Percentiles rank a stretch among this genome's conserved stretches.
Conservation (phyloP, 2,888 invertebrate species). For the Pseudococcus viburni region DNA sequence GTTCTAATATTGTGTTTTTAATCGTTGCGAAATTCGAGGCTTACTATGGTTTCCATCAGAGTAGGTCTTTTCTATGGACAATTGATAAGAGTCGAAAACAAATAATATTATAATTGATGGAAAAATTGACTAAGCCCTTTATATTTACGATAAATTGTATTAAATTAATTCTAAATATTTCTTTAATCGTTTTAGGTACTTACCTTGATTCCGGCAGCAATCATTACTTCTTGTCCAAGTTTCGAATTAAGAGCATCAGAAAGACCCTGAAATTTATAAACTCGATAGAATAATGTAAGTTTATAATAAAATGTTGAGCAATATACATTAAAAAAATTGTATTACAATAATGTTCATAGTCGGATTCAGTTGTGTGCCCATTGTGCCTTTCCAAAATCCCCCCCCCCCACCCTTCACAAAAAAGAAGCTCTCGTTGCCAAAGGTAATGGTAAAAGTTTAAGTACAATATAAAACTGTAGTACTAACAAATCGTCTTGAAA, state of each 20-base stretch:
- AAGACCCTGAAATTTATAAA: not conserved
- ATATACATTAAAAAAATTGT: no score
- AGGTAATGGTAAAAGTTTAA: no score
- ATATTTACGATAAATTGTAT: not conserved
- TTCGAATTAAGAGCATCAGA: slow-evolving; percentile 6
- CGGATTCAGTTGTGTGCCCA: no score
- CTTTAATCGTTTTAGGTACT: not conserved
- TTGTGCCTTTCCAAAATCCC: no score
- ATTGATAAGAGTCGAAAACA: not conserved
- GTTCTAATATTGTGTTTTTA: not conserved
- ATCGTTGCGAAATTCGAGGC: not conserved
- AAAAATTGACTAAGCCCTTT: not conserved
- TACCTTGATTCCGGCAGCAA: not conserved
- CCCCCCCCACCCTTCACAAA: no score
- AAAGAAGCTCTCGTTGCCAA: no score
- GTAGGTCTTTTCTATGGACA: not conserved
- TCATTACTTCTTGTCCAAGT: not conserved
- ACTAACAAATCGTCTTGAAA: no score
- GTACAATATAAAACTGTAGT: no score
- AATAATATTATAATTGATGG: not conserved
- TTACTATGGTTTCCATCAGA: not conserved
- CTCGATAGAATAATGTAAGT: not conserved
- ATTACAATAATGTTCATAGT: no score
- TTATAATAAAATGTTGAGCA: not conserved
- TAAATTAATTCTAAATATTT: not conserved